phyloP scores from a whole-genome alignment of 2,113 vertebrate genomes.

The Marcusenius ussheri region DNA sequence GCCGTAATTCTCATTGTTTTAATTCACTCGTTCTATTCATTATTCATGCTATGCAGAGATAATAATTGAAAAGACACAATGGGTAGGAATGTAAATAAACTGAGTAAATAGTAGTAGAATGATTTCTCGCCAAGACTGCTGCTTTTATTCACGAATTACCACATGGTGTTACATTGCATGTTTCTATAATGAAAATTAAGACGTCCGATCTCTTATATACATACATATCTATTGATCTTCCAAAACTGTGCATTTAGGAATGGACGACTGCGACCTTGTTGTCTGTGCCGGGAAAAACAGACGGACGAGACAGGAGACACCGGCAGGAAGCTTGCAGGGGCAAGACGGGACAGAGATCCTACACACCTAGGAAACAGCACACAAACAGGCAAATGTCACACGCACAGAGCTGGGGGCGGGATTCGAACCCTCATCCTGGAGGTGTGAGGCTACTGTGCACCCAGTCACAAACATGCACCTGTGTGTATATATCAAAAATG shows the following conservation, averaged over 20 bases:
- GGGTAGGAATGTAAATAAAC: neutral
- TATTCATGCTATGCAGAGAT: neutral
- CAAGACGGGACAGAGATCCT: neutral
- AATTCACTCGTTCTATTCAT: neutral
- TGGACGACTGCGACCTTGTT: neutral
- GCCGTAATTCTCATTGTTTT: neutral
- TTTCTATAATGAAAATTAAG: neutral
- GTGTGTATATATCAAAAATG: neutral
- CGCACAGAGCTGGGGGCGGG: neutral
- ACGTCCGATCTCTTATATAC: neutral
- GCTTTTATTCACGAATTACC: neutral
- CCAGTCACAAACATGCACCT: neutral
- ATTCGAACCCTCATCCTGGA: neutral
- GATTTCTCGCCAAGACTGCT: neutral
- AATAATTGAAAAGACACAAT: neutral
- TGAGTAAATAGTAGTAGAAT: neutral
- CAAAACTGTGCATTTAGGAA: neutral
- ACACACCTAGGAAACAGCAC: neutral
- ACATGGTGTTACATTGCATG: neutral
- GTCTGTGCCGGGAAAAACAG: neutral
- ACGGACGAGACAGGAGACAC: neutral
- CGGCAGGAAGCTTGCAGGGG: neutral
- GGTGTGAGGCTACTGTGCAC: neutral
- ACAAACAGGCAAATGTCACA: neutral
- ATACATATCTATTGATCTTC: neutral